Evolutionary conservation across 1,140 invertebrate species (phyloP), one percentile per base, ranked within the genome.

Genomic region (Rhynchophorus ferrugineus): DNA sequence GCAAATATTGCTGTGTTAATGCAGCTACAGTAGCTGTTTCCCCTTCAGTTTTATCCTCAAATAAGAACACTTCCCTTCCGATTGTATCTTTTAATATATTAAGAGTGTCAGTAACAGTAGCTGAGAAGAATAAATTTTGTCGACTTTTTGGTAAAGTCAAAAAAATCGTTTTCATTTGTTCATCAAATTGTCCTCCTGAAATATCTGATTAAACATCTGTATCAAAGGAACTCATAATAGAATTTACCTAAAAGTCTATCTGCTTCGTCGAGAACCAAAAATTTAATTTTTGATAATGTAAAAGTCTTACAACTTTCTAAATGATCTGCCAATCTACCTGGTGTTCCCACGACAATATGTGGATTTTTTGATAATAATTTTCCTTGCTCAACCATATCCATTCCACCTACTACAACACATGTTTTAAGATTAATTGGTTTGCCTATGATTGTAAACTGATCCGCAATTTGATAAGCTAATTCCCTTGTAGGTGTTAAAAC

Each of bases 401-500:
- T 89, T 38, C 95, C 92, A 18, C 96, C 89, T 41, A 95, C 91
- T 41, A 98, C 83, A 11, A 91, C 80, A 65, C 82, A 83, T 63
- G 81, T 84, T 56, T 82, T 75, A n/a, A 95, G 73, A 62, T 87
- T 84, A 61, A 95, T 84, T 8, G 85, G 80, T 69, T 94, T 91
- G 1, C 84, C 90, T 9, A 94, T 75, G 2, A 93, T 84, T 49
- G 83, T 75, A 71, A 98, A 97, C 68, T 98, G 94, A 62, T 97
- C 93, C 24, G 81, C 84, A 63, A 96, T 96, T 68, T 91, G 87
- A 72, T 82, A 89, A 38, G 94, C 94, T 54, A 98, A 71, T 73
- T 98, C 95, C 71, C 95, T 85, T 14, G 95, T 98, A 18, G 96
- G 95, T 22, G 95, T 96, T 11, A 99, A 73, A 33, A 98, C 74